Evolutionary conservation across 2,888 invertebrate species (phyloP).

Genomic region (Pilophorus perplexus): DNA sequence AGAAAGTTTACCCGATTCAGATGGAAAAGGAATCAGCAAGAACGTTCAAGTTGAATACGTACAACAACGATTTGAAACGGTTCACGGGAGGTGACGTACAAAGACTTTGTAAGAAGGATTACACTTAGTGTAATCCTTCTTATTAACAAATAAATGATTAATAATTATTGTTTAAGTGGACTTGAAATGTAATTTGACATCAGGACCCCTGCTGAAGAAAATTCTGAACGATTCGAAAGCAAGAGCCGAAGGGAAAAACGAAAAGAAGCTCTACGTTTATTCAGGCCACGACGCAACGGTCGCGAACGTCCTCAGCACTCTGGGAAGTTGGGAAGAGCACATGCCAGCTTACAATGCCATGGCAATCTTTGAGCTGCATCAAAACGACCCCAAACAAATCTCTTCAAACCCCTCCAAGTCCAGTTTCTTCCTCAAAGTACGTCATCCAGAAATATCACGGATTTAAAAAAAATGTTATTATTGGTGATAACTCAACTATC

Average conservation of each 20-base stretch:
- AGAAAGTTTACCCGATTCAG: slow-evolving; percentile 64
- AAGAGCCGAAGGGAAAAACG: slow-evolving; percentile 51
- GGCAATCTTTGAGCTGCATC: slow-evolving; percentile 64
- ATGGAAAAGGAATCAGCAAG: slow-evolving; percentile 63
- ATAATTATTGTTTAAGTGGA: background rate
- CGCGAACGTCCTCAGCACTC: slow-evolving; percentile 62
- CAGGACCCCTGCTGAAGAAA: slow-evolving; percentile 48
- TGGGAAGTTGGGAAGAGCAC: slow-evolving; percentile 66
- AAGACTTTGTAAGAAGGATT: background rate
- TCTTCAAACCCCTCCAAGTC: too few relatives aligned
- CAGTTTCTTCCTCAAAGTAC: too few relatives aligned
- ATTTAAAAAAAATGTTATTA: too few relatives aligned
- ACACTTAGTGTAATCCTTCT: background rate
- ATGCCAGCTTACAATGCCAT: slow-evolving; percentile 66
- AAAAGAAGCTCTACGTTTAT: slow-evolving; percentile 62
- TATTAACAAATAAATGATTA: slow-evolving; percentile 1
- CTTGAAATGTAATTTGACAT: slow-evolving; percentile 6
- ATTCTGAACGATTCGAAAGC: slow-evolving; percentile 45
- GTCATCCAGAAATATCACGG: too few relatives aligned
- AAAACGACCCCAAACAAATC: too few relatives aligned
- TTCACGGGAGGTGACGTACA: slow-evolving; percentile 53
- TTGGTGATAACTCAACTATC: too few relatives aligned
- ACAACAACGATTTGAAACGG: slow-evolving; percentile 54
- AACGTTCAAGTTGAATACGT: slow-evolving; percentile 55
- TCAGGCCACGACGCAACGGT: slow-evolving; percentile 74